Evolutionary conservation across 2,797 vertebrate genomes (phyloP), one percentile per base, ranked within the genome.

Genomic region (Triplophysa bombifrons): DNA sequence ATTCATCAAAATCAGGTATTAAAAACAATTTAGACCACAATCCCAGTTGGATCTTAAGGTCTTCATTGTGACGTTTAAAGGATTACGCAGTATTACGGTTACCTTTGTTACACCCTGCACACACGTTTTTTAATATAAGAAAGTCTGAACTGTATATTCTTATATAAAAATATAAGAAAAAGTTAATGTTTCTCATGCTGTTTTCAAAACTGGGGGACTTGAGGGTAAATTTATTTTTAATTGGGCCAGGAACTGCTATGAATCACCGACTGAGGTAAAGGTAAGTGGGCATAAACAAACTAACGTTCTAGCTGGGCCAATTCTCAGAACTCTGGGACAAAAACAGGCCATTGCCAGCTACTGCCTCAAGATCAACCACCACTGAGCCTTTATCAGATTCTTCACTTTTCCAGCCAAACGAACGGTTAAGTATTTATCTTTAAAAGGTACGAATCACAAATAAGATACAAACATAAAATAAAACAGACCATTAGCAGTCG

Each of bases 141-240:
- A 63, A 17, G 13, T 61, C 6, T 61, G 14, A 61, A 7, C 56
- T 5, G 10, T 60, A 30, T 30, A 30, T 30, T 30, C 30, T 30
- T 30, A 30, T 30, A 58, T 12, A 0, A 58, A 46, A 77, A 50
- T 48, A 68, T 56, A 34, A 58, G 10, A 2, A 60, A 63, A 50
- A 5, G 16, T 5, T 3, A 50, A 78, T 51, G 44, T 63, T 46
- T 63, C 17, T 56, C 0, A 78, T 71, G 46, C 27, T 25, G 67
- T 61, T 41, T 51, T n/a, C n/a, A 27, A 41, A 44, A 53, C 19
- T 27, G 46, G 7, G 34, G n/a, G 38, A 44, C 55, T 60, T 61
- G 7, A 41, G 58, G 56, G n/a, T 46, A 9, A 68, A 56, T 78
- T 68, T 65, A 61, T 22, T 64, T 72, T 82, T 82, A 82, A 82